Percentiles rank a stretch among this genome's conserved stretches.
phyloP scores from a whole-genome alignment of 2,888 invertebrate genomes.

The Acrocyrtus sp. region DNA sequence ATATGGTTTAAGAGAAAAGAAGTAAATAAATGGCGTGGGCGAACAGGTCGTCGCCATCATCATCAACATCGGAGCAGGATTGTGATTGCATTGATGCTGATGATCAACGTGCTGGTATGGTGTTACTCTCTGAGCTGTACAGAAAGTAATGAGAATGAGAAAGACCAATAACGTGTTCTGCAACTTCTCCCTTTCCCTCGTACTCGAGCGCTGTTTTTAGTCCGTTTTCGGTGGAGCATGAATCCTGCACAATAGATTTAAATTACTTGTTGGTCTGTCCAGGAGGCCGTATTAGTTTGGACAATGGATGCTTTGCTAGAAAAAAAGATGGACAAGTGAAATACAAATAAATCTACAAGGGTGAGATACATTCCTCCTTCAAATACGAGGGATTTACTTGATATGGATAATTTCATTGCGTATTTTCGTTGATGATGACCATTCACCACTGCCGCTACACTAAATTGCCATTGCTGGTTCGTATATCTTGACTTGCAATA shows the following conservation, averaged over 20 bases:
- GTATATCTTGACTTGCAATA: too few relatives aligned
- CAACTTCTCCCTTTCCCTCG: constrained; percentile 21
- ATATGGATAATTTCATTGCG: constrained; percentile 30
- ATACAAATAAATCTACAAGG: too few relatives aligned
- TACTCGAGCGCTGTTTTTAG: too few relatives aligned
- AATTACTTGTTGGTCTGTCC: constrained; percentile 10
- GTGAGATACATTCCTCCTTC: too few relatives aligned
- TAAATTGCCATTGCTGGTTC: too few relatives aligned
- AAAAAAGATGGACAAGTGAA: constrained; percentile 13
- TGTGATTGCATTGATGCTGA: not conserved
- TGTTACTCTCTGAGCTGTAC: not conserved
- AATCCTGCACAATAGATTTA: constrained; percentile 16
- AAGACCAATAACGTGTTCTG: constrained; percentile 30
- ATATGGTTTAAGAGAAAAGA: not conserved
- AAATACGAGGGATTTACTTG: constrained; percentile 19
- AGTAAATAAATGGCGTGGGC: constrained; percentile 37
- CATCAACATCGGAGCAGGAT: not conserved
- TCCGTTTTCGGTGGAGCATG: constrained; percentile 24
- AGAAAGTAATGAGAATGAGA: too few relatives aligned
- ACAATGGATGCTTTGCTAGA: constrained; percentile 1
- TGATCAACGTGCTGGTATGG: not conserved
- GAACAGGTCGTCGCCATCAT: constrained; percentile 37
- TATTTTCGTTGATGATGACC: constrained; percentile 8
- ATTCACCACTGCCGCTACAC: too few relatives aligned
- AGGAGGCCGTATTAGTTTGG: constrained; percentile 24